Evolutionary conservation across 1,140 invertebrate species (phyloP), one percentile per base, ranked within the genome.

Genomic region (Trichonephila clavata): DNA sequence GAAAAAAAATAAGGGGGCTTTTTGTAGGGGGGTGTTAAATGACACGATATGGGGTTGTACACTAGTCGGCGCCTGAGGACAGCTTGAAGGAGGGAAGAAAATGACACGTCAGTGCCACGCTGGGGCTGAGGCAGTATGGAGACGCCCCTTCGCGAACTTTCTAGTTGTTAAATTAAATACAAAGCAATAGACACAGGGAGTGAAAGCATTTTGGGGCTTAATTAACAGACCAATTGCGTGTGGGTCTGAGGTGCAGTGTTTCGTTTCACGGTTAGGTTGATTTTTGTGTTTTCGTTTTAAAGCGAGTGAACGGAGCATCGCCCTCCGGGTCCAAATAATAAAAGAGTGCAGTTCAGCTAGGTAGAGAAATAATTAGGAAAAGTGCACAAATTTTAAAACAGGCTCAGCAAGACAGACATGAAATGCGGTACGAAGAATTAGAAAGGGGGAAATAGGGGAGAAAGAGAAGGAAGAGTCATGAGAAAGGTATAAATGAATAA

Each of bases 1-100:
- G 71, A 32, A 18, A 43, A n/a, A 50, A 21, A 81, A 81, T n/a
- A 50, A 81, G 43, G 16, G 57, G 57, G 57, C n/a, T 57, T 57
- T 84, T 24, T n/a, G 57, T 5, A 43, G 21, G 27, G 24, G 81
- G 50, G 13, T 59, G 81, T 32, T 84, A n/a, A 84, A 57, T 59
- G 81, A 84, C 43, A 57, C 43, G 81, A 59, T 20, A 84, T 57
- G 57, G 50, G 57, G 81, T 43, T 84, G 81, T 84, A 57, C 57
- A 27, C 57, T 21, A 43, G 50, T 84, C 50, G 81, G 57, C 81
- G 81, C 43, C 81, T 84, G 21, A 18, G 50, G 81, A 59, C 81
- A 83, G 81, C 81, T 59, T 83, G 43, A n/a, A 8, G 21, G 21
- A 43, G 81, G 39, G 39, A n/a, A 16, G 20, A n/a, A 50, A 24